Evolutionary conservation across 2,113 vertebrate genomes (phyloP).

Genomic region (Taurulus bubalis): DNA sequence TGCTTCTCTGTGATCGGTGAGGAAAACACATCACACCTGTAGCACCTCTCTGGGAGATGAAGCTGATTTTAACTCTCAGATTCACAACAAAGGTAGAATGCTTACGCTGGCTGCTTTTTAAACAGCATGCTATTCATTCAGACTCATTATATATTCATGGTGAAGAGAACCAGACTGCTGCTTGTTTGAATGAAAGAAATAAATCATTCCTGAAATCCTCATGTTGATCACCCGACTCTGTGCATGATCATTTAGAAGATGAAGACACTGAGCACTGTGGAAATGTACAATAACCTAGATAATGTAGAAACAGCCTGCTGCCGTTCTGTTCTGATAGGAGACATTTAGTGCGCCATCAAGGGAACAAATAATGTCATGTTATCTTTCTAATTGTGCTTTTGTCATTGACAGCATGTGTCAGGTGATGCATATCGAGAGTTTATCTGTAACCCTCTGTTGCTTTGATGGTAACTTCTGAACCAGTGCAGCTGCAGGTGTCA

Average conservation of each 20-base stretch:
- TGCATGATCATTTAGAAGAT: too few species aligned
- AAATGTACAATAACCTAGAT: neutral
- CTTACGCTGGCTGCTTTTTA: too few species aligned
- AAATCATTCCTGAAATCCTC: neutral
- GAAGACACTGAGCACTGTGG: neutral
- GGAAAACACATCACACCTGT: too few species aligned
- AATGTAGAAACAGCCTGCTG: neutral
- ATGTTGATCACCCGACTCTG: conserved; percentile 13
- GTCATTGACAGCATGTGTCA: neutral
- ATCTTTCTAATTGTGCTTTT: neutral
- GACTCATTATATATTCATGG: neutral
- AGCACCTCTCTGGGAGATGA: neutral
- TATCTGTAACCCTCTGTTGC: neutral
- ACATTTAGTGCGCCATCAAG: neutral
- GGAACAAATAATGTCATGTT: neutral
- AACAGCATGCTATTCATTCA: neutral
- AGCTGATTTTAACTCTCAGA: neutral
- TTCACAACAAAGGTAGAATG: neutral
- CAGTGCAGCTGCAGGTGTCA: too few species aligned
- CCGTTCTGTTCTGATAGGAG: neutral
- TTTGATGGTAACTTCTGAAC: too few species aligned
- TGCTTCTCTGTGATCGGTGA: neutral
- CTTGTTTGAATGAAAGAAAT: conserved; percentile 7
- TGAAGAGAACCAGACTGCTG: neutral
- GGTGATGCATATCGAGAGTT: neutral